Base-by-base conservation (phyloP, 2,888 invertebrate species). In the Chironomus tentans region DNA sequence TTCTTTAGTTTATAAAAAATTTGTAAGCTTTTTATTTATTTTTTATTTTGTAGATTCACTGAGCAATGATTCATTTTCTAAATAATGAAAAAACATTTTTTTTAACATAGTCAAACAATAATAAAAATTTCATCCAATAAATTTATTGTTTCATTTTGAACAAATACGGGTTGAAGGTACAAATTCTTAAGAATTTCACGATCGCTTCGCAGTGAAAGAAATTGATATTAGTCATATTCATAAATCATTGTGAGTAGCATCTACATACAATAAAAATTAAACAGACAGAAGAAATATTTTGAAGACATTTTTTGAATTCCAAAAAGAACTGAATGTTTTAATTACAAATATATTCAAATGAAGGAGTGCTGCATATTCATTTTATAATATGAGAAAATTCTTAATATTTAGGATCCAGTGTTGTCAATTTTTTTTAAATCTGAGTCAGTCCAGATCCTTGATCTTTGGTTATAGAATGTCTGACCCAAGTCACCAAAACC, bases 31-130 rank as follows among this genome's bases (percentile, higher is more conserved):
- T 13, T 10, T 22, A 13, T 12, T n/a, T 28, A 28, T 28, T 28
- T 56, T 56, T n/a, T n/a, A n/a, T n/a, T n/a, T 65, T 65, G 65
- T 28, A 68, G 68, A 68, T 68, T 68, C 28, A 68, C 68, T 28
- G 46, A 15, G 28, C 68, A 15, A 68, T 38, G 68, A 68, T 68
- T 68, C 68, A 68, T 65, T 56, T 56, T 56, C n/a, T 56, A 56
- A 56, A 56, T 7, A 56, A 56, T 15, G 28, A 38, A 7, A 38
- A 56, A 18, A 38, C 15, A 56, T 18, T 56, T 15, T 56, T 7
- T 56, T 15, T 4, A 4, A 15, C 50, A 48, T 48, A 28, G 28
- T 4, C 28, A 50, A 50, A 50, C 15, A 50, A 50, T 50, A 50
- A 15, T 50, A 50, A 15, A 15, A 50, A 28, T 28, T 28, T 28